These are phyloP conservation scores for Zygogramma bicolorata DNA, from an alignment of 2,888 invertebrate genomes.

Conservation along the genomic window DNA sequence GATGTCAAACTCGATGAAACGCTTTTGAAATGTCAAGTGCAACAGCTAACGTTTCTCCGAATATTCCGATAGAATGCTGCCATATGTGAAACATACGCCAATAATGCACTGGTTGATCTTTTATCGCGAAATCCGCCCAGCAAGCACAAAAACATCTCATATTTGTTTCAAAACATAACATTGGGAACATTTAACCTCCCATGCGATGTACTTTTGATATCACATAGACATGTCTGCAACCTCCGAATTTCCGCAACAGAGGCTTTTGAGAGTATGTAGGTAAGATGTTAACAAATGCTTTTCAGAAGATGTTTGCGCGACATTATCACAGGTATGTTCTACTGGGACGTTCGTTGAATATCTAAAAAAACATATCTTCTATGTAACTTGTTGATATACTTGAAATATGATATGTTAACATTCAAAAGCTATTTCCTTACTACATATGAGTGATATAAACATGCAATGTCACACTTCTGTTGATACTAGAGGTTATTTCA, in stretches of 20 bases:
- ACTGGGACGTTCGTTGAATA: background rate
- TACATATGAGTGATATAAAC: background rate
- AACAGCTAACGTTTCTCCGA: too few relatives aligned
- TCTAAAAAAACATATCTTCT: background rate
- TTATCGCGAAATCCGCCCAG: too few relatives aligned
- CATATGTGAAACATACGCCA: too few relatives aligned
- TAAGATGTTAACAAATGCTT: constrained; percentile 4
- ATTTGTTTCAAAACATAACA: background rate
- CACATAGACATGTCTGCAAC: constrained; percentile 11
- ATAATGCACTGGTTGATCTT: too few relatives aligned
- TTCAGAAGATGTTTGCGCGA: background rate
- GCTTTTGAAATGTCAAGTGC: too few relatives aligned
- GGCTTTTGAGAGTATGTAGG: background rate
- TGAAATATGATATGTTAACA: background rate
- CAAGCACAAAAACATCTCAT: constrained; percentile 12
- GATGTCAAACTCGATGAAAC: too few relatives aligned
- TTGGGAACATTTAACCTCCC: constrained; percentile 8
- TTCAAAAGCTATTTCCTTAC: background rate
- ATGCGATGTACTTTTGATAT: constrained; percentile 16
- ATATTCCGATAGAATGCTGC: too few relatives aligned
- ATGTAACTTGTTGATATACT: background rate
- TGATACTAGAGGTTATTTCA: background rate
- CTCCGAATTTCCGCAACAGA: constrained; percentile 13
- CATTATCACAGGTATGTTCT: background rate
- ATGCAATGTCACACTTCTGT: background rate